A percentile compares a stretch with the other conserved stretches of the same genome.
Conservation (phyloP, 1,140 invertebrate species). For the Bombus confusus region DNA sequence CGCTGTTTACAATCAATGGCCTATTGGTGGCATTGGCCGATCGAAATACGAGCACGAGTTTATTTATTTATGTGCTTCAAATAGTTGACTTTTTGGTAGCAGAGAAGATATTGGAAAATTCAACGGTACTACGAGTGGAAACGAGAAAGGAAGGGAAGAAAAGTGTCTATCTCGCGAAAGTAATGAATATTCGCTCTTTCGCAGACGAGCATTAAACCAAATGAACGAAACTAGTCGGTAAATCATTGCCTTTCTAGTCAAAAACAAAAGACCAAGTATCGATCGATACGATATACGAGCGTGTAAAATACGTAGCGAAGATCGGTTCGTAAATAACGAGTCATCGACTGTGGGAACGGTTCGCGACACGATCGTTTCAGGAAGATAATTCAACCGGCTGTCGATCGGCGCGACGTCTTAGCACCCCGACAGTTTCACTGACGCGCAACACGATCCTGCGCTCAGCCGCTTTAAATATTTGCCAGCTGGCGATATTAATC, state of each 20-base stretch:
- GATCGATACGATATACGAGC: neutral
- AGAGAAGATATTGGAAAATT: no score
- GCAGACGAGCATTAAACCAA: neutral
- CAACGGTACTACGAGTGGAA: no score
- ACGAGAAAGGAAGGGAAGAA: no score
- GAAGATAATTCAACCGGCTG: slow-evolving; percentile 29
- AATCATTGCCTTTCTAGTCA: neutral
- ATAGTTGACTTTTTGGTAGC: no score
- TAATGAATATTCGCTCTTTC: neutral
- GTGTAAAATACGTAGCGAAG: neutral
- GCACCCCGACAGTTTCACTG: slow-evolving; percentile 37
- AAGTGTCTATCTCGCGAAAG: no score
- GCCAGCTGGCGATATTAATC: slow-evolving; percentile 18
- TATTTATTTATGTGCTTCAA: no score
- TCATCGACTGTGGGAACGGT: neutral
- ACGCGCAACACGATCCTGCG: slow-evolving; percentile 30
- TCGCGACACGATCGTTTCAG: slow-evolving; percentile 13
- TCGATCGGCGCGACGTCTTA: slow-evolving; percentile 38
- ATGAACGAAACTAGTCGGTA: neutral
- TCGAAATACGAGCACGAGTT: no score
- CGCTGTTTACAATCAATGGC: no score
- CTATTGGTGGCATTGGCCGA: no score
- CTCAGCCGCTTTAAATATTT: slow-evolving; percentile 13
- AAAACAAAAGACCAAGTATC: neutral
- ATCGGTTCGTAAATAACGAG: neutral